Evolutionary conservation across 2,113 vertebrate species (phyloP).

Genomic region (Misgurnus anguillicaudatus): DNA sequence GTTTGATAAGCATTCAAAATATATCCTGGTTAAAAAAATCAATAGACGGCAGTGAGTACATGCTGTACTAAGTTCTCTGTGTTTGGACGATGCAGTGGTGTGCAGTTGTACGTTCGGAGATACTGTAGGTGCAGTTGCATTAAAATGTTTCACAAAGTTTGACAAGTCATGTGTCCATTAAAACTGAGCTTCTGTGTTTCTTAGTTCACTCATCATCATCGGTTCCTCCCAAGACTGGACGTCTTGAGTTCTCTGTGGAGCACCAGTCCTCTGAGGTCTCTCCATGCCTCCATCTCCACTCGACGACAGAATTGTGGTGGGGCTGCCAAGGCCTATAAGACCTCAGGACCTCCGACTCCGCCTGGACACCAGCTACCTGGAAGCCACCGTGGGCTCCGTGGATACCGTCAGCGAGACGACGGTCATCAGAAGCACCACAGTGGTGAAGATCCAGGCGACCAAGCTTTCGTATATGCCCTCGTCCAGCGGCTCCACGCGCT

Average conservation of each 20-base stretch:
- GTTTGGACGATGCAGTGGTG: background rate
- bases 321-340: slow-evolving; percentile 95
- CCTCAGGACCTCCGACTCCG: slow-evolving; percentile 97
- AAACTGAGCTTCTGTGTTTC: background rate
- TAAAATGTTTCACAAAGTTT: no score
- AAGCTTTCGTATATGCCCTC: slow-evolving; percentile 99
- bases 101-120: background rate
- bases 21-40: background rate
- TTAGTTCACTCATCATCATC: background rate
- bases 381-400: slow-evolving; percentile 74
- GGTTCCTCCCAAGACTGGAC: slow-evolving; percentile 71
- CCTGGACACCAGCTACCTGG: slow-evolving; percentile 92
- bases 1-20: background rate
- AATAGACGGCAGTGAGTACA: background rate
- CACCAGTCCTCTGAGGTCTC: slow-evolving; percentile 84
- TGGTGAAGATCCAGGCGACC: slow-evolving; percentile 90
- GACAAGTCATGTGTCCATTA: no score
- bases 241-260: slow-evolving; percentile 86
- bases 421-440: slow-evolving; percentile 80
- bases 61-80: background rate
- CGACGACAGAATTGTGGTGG: slow-evolving; percentile 98
- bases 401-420: slow-evolving; percentile 62
- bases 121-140: no score
- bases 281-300: slow-evolving; percentile 99
- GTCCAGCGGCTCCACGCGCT: slow-evolving; percentile 98